These are phyloP conservation scores for Andrena minutula DNA, from an alignment of 2,888 invertebrate genomes.

Conservation along the genomic window DNA sequence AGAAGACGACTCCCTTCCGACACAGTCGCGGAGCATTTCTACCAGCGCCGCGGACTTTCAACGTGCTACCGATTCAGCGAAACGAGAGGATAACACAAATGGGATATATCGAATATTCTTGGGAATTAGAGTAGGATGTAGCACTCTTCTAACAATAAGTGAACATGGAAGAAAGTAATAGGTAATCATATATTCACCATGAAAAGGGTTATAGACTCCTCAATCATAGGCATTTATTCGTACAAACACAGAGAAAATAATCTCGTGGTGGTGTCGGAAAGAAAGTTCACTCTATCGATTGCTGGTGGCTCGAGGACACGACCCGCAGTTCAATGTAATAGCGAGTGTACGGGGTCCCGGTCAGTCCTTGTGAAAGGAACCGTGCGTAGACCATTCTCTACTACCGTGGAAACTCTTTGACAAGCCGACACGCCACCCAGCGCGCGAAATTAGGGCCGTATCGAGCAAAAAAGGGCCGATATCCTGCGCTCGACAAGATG, in stretches of 20 bases:
- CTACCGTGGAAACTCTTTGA: constrained; percentile 73
- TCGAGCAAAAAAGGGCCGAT: constrained; percentile 77
- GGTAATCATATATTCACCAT: too few relatives aligned
- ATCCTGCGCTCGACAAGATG: constrained; percentile 74
- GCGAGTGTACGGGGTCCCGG: constrained; percentile 57
- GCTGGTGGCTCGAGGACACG: constrained; percentile 45
- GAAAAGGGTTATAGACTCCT: not conserved
- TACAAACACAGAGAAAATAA: constrained; percentile 23
- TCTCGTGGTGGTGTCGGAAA: constrained; percentile 35
- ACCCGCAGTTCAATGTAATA: constrained; percentile 55
- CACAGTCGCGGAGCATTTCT: constrained; percentile 9
- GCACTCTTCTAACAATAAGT: too few relatives aligned
- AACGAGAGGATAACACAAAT: not conserved
- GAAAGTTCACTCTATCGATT: constrained; percentile 35
- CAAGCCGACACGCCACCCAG: constrained; percentile 81
- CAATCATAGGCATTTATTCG: constrained; percentile 14
- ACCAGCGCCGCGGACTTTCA: not conserved
- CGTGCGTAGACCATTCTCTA: constrained; percentile 48
- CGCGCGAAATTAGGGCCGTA: constrained; percentile 81
- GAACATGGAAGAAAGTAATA: too few relatives aligned
- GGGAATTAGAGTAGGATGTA: not conserved
- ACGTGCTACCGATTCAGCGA: not conserved
- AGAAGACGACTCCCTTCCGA: constrained; percentile 57
- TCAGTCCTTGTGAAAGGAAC: constrained; percentile 52
- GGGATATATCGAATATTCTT: not conserved